Evolutionary conservation across 2,113 vertebrate species (phyloP).

Genomic region (Trematocara variabile): DNA sequence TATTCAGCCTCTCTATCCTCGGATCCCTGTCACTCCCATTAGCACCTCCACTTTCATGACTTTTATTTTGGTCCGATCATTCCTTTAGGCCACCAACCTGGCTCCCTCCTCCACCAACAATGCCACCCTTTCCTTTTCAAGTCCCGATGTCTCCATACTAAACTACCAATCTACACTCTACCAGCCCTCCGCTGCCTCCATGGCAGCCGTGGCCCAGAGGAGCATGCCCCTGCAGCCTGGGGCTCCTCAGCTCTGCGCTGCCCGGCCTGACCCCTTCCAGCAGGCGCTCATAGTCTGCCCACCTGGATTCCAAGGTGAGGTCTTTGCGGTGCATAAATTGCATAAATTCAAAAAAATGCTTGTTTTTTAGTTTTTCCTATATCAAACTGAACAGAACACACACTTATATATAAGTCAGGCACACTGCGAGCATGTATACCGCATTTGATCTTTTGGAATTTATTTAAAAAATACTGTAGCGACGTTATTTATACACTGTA

Average conservation of each 20-base stretch:
- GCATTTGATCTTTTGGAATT: background rate
- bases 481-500: background rate
- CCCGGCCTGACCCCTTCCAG: conserved; percentile 97
- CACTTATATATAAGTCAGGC: background rate
- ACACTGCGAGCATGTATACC: accelerated
- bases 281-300: conserved; percentile 99
- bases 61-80: conserved; percentile 82
- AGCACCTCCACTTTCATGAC: conserved; percentile 52
- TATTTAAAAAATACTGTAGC: background rate
- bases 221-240: conserved; percentile 93
- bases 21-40: conserved; percentile 25
- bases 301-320: conserved; percentile 94
- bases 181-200: conserved; percentile 94
- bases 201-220: conserved; percentile 97
- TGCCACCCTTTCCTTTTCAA: conserved; percentile 95
- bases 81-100: conserved; percentile 90
- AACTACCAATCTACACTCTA: conserved; percentile 98
- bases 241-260: conserved; percentile 88
- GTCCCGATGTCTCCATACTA: conserved; percentile 96
- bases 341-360: background rate
- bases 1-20: background rate
- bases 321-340: background rate
- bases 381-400: background rate
- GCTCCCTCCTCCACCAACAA: conserved; percentile 95
- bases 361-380: background rate